Conservation (phyloP, 92 coral and sea anemone species). For the Anthopleura xanthogrammica region DNA sequence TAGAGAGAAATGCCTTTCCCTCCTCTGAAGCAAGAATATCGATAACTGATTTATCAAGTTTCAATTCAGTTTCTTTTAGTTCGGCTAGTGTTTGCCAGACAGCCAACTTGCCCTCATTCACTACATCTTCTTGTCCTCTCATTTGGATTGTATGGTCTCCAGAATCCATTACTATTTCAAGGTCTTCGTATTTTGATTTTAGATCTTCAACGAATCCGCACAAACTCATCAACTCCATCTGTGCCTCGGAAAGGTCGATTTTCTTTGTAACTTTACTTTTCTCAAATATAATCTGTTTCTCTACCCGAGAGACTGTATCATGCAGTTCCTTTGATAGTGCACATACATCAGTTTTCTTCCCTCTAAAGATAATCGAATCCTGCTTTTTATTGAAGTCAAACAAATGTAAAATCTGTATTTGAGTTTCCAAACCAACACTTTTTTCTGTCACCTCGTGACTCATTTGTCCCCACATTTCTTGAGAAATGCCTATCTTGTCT, state of each 20-base stretch:
- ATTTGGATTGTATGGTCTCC: no score
- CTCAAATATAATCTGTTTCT: conserved; percentile 19
- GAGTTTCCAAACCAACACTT: not conserved
- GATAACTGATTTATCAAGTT: conserved; percentile 14
- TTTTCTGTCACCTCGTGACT: not conserved
- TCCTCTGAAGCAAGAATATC: conserved; percentile 5
- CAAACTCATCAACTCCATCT: conserved; percentile 21
- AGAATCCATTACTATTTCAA: conserved; percentile 12
- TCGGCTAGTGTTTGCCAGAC: conserved; percentile 40
- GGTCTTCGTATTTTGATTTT: conserved; percentile 10
- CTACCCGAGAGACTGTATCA: conserved; percentile 19
- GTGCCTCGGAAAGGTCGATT: conserved; percentile 19
- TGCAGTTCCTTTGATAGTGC: conserved; percentile 19
- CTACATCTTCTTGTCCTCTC: no score
- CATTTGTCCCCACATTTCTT: conserved; percentile 16
- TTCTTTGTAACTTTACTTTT: conserved; percentile 23
- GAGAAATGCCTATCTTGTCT: not conserved
- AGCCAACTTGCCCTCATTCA: not conserved
- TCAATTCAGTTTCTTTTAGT: conserved; percentile 14
- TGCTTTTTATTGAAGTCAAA: conserved; percentile 6
- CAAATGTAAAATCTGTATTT: not conserved
- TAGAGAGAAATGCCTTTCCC: conserved; percentile 17
- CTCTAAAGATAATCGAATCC: conserved; percentile 14
- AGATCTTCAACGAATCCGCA: conserved; percentile 36
- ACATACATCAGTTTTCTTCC: conserved; percentile 30